phyloP scores from a whole-genome alignment of 2,888 invertebrate genomes.

The Drosophila maculinotata region DNA sequence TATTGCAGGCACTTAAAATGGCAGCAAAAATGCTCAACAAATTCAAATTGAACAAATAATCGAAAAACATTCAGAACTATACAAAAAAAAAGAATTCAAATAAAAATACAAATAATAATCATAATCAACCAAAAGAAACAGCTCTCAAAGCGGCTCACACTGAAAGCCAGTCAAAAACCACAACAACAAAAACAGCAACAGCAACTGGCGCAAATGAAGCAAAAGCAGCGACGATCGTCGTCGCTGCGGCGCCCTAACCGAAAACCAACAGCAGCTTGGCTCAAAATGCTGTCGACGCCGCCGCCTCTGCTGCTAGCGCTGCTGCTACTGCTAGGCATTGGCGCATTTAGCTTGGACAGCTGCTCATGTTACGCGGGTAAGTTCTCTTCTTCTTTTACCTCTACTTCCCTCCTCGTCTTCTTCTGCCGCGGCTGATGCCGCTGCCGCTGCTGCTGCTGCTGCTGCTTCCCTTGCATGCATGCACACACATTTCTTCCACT shows the following conservation, averaged over 20 bases:
- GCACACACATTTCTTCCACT: constrained; percentile 28
- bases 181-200: constrained; percentile 32
- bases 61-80: no score
- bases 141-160: constrained; percentile 15
- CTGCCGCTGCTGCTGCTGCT: no score
- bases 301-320: constrained; percentile 27
- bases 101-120: constrained; percentile 17
- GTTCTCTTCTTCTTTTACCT: constrained; percentile 37
- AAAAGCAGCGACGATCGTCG: constrained; percentile 70
- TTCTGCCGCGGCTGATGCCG: no score
- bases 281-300: constrained; percentile 52
- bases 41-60: constrained; percentile 28
- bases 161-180: constrained; percentile 12
- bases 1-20: constrained; percentile 43
- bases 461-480: constrained; percentile 2
- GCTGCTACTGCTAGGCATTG: constrained; percentile 56
- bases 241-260: constrained; percentile 64
- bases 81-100: constrained; percentile 10
- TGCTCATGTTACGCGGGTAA: constrained; percentile 78
- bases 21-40: constrained; percentile 36
- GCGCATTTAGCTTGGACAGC: constrained; percentile 63
- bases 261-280: constrained; percentile 43
- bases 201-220: constrained; percentile 66
- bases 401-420: neutral
- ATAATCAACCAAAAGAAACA: constrained; percentile 21